Percentiles rank a stretch among this genome's conserved stretches.
Conservation (phyloP, 1,140 invertebrate species). For the Ephestia elutella region DNA sequence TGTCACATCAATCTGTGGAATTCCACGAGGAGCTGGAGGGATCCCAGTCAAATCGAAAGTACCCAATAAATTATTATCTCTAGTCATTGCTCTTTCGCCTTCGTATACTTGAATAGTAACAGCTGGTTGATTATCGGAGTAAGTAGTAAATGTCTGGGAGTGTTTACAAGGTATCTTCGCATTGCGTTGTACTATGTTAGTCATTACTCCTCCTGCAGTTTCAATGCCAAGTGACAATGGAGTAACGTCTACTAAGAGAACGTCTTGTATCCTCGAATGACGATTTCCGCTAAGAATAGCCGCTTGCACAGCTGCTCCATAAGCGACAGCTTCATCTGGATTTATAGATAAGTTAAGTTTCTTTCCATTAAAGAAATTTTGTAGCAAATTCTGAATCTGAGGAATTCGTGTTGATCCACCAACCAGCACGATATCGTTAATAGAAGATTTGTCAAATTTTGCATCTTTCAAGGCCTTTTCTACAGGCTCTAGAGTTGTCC, state of each 20-base stretch:
- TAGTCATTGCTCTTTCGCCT: slow-evolving; percentile 85
- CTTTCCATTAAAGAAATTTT: slow-evolving; percentile 69
- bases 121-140: slow-evolving; percentile 81
- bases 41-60: slow-evolving; percentile 87
- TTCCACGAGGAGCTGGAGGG: slow-evolving; percentile 86
- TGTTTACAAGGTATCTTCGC: slow-evolving; percentile 78
- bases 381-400: slow-evolving; percentile 72
- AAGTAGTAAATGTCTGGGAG: slow-evolving; percentile 78
- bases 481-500: slow-evolving; percentile 70
- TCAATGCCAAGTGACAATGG: slow-evolving; percentile 77
- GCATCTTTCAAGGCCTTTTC: slow-evolving; percentile 79
- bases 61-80: slow-evolving; percentile 84
- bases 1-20: slow-evolving; percentile 83
- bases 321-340: slow-evolving; percentile 72
- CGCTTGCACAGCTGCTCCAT: slow-evolving; percentile 70
- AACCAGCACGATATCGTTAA: slow-evolving; percentile 83
- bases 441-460: slow-evolving; percentile 78
- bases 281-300: slow-evolving; percentile 63
- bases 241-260: slow-evolving; percentile 74
- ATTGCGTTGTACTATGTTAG: slow-evolving; percentile 77
- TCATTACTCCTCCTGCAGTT: slow-evolving; percentile 77
- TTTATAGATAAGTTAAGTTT: slow-evolving; percentile 73
- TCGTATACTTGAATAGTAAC: slow-evolving; percentile 81
- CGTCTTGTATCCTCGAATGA: slow-evolving; percentile 76
- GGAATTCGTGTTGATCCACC: slow-evolving; percentile 81